Percentiles rank a stretch among this genome's conserved stretches.
Conservation (phyloP, 2,797 vertebrate species). For the Poeciliopsis turneri region DNA sequence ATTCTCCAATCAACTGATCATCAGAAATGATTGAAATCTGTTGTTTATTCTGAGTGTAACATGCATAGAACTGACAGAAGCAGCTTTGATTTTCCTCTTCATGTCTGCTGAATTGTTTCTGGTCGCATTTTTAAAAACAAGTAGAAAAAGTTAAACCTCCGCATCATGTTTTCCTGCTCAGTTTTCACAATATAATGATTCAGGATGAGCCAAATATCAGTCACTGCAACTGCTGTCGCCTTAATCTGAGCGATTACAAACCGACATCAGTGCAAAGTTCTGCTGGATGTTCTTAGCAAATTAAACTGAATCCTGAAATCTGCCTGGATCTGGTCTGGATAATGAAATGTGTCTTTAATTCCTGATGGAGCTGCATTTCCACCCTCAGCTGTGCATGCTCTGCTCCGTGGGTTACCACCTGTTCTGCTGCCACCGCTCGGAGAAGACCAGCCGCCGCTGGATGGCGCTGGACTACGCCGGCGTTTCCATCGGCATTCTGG, state of each 20-base stretch:
- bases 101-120: neutral
- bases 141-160: neutral
- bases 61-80: neutral
- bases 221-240: neutral
- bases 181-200: constrained; percentile 7
- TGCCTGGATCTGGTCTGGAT: neutral
- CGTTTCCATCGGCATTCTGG: constrained; percentile 93
- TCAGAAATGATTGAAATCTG: neutral
- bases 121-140: neutral
- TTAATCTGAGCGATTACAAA: neutral
- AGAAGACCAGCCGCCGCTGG: constrained; percentile 95
- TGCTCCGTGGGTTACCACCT: constrained; percentile 95
- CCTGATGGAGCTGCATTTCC: neutral
- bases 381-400: constrained; percentile 91
- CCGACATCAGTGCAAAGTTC: neutral
- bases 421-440: constrained; percentile 95
- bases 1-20: neutral
- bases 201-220: constrained; percentile 8
- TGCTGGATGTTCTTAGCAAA: neutral
- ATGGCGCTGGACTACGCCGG: constrained; percentile 95
- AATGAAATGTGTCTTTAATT: neutral
- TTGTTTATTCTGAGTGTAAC: neutral
- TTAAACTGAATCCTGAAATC: neutral
- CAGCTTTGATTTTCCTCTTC: neutral
- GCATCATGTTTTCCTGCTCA: neutral